These are phyloP conservation scores for Ceriagrion tenellum DNA, from an alignment of 2,888 invertebrate genomes.

Conservation along the genomic window DNA sequence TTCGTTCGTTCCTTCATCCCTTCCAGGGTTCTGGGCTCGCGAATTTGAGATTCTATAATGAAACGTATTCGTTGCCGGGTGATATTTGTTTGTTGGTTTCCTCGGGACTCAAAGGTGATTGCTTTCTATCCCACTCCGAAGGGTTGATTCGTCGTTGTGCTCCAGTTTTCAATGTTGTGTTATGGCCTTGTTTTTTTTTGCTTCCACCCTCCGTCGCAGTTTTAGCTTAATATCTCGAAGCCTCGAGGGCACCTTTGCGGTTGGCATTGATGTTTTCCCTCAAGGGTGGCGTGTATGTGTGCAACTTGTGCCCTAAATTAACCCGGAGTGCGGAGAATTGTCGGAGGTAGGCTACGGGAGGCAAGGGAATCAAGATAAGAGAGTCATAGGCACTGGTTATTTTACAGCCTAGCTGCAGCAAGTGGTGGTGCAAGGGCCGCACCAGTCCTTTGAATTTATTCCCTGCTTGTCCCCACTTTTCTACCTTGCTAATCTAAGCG, in stretches of 20 bases:
- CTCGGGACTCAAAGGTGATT: constrained; percentile 23
- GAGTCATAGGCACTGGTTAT: background rate
- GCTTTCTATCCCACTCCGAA: background rate
- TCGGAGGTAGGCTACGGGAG: background rate
- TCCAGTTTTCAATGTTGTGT: constrained; percentile 22
- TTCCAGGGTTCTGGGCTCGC: background rate
- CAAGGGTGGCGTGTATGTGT: background rate
- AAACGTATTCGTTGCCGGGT: constrained; percentile 15
- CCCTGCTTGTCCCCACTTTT: background rate
- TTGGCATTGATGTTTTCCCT: background rate
- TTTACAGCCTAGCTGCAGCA: background rate
- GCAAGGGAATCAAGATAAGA: background rate
- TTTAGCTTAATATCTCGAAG: constrained; percentile 17
- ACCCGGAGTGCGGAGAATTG: background rate
- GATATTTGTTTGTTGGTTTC: constrained; percentile 19
- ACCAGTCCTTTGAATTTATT: background rate
- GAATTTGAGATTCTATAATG: constrained; percentile 30
- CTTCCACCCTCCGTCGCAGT: background rate
- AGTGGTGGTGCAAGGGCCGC: background rate
- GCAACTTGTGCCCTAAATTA: background rate
- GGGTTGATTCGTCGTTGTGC: background rate
- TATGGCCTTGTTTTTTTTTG: background rate
- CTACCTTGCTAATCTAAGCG: background rate
- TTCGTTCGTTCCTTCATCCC: constrained; percentile 8
- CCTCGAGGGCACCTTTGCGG: constrained; percentile 5